Base-by-base conservation (phyloP, 2,113 vertebrate species). In the human region DNA sequence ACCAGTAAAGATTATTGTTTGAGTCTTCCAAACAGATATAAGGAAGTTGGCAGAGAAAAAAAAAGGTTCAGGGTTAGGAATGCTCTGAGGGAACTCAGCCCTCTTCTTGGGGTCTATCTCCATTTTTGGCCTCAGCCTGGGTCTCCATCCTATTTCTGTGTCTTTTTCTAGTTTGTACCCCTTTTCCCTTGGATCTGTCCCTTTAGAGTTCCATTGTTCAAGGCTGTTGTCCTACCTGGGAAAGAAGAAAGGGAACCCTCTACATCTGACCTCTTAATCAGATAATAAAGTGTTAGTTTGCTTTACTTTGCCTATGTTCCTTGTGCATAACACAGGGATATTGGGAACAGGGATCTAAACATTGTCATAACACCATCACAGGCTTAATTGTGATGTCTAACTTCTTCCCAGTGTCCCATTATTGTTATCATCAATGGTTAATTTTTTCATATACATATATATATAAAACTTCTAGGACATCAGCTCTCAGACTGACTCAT, bases 401-500 rank as follows among this genome's bases (percentile, higher is more conserved):
- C 64, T 20, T 90, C 3, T 88, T 59, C 81, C 43, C 23, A 80
- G 6, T 45, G 30, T 2, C 3, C 17, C 8, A 13, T 68, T 61
- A n/a, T 23, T 30, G 16, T 59, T 78, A 66, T 35, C 23, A 50
- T 32, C 5, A 80, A 52, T 25, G 80, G 23, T 66, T 90, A 73
- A 79, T 11, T 89, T 90, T 68, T 66, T 35, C 18, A 40, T 8
- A 30, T 55, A 55, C 5, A 55, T 50, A 13, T 13, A 3, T 3
- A 40, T 48, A 48, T 0, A 50, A 40, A 8, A 14, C 73, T 30
- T 85, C 4, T 81, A 85, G 32, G 17, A 90, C 5, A 76, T 75
- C n/a, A 73, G 52, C 32, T 84, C 43, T 83, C 40, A 70, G 11
- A 70, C 6, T 92, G 83, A 86, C 55, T 92, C n/a, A 87, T 75